A percentile compares a stretch with the other conserved stretches of the same genome.
Evolutionary conservation across 1,140 invertebrate species (phyloP).

Genomic region (Caenorhabditis briggsae): DNA sequence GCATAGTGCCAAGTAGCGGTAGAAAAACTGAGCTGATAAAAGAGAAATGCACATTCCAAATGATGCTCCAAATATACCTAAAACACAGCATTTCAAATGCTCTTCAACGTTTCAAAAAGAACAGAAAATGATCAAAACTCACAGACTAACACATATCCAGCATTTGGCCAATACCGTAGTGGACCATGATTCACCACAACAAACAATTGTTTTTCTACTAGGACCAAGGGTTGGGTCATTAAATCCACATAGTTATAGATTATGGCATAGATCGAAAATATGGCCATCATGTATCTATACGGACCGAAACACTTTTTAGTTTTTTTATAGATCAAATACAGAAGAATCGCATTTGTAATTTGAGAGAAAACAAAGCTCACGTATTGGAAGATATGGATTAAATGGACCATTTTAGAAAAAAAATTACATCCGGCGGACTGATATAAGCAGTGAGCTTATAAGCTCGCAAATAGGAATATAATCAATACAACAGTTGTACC

Average conservation of each 20-base stretch:
- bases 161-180: neutral
- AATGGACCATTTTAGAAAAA: neutral
- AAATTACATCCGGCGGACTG: too few relatives aligned
- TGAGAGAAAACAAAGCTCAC: neutral
- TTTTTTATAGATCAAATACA: neutral
- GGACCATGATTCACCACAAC: constrained; percentile 5
- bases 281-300: neutral
- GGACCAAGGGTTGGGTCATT: neutral
- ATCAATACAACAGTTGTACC: too few relatives aligned
- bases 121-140: too few relatives aligned
- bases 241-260: constrained; percentile 22
- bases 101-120: too few relatives aligned
- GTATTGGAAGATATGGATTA: neutral
- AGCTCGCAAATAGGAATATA: too few relatives aligned
- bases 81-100: neutral
- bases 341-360: neutral
- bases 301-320: neutral
- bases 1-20: neutral
- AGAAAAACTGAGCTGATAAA: neutral
- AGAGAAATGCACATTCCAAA: constrained; percentile 3
- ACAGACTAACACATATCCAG: neutral
- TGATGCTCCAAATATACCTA: constrained; percentile 3
- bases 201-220: constrained; percentile 2
- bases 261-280: neutral
- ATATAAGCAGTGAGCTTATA: too few relatives aligned